Percentiles rank a stretch among this genome's conserved stretches.
These are phyloP conservation scores for Mnemiopsis leidyi DNA, from an alignment of 37 sponge, comb jelly and placozoan genomes.

Conservation along the genomic window DNA sequence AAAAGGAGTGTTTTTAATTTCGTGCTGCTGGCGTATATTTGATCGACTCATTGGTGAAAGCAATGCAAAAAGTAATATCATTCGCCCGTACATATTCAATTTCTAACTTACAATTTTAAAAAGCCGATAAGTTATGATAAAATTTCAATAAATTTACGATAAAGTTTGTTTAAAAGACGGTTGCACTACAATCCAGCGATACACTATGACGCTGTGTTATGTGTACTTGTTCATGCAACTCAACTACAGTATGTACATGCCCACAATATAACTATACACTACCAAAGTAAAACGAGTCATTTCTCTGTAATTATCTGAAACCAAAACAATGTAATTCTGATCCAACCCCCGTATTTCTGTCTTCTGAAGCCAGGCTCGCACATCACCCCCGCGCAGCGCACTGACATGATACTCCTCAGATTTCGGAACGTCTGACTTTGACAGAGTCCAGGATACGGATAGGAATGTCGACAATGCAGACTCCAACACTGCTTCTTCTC, in stretches of 20 bases:
- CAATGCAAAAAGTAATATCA: too few relatives aligned
- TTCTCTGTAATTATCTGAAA: not conserved
- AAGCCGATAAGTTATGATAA: too few relatives aligned
- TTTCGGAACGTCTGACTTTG: not conserved
- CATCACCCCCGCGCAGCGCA: not conserved
- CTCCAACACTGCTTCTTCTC: constrained; percentile 34
- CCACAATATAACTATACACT: not conserved
- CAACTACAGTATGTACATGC: not conserved
- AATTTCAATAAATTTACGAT: too few relatives aligned
- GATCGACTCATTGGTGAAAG: too few relatives aligned
- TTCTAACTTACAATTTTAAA: too few relatives aligned
- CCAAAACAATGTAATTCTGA: not conserved
- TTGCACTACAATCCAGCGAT: too few relatives aligned
- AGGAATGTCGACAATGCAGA: constrained; percentile 46
- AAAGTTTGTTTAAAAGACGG: too few relatives aligned
- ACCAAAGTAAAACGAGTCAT: not conserved
- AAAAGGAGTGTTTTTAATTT: too few relatives aligned
- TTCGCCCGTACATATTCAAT: too few relatives aligned
- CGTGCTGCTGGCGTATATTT: too few relatives aligned
- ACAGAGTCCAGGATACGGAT: not conserved
- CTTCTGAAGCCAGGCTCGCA: not conserved
- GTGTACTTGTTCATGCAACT: too few relatives aligned
- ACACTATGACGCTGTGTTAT: too few relatives aligned
- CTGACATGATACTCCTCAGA: not conserved
- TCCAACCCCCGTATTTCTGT: not conserved